Evolutionary conservation across 2,797 vertebrate genomes (phyloP), one percentile per base, ranked within the genome.

Genomic region (Microchirus variegatus): DNA sequence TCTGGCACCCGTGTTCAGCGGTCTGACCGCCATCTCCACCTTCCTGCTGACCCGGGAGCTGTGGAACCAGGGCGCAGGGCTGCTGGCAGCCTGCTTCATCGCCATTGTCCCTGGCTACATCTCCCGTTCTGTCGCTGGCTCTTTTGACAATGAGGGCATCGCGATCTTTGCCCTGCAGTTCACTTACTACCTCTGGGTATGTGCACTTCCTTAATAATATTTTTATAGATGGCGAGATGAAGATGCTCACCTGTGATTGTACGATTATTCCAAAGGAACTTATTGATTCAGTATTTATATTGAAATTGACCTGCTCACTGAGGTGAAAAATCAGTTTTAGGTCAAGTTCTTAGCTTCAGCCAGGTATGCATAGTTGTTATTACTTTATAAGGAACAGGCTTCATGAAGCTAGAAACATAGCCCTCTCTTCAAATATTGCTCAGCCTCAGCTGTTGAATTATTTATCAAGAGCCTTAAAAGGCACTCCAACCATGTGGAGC

Each of bases 101-200:
- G 97, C 97, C 83, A 98, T 99, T 80, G 97, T 98, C 49, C 97
- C 97, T 14, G 97, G 97, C 62, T 98, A 99, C 78, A 99, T 98
- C 92, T 99, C 97, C 63, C 95, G 96, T 83, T 99, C 97, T 0
- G 97, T 99, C 48, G 97, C 97, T 2, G 97, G 97, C 77, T 99
- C 97, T 7, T 99, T 98, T 69, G 97, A 99, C 92, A 99, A 99
- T 49, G 97, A 99, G 92, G 97, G 97, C 91, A 98, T 99, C 63
- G 97, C 97, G 86, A 99, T 99, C 93, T 99, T 99, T 2, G 96
- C 97, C 79, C 94, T 98, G 88, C 97, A 99, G 81, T 98, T 99
- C 92, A 99, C 97, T 65, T 99, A 99, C 91, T 99, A 98, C 87
- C 94, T 99, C 81, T 99, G 97, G 97, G 97, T 98, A 83, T 12